These are phyloP conservation scores for Melanotus villosus DNA, from an alignment of 2,888 invertebrate species.

Conservation along the genomic window DNA sequence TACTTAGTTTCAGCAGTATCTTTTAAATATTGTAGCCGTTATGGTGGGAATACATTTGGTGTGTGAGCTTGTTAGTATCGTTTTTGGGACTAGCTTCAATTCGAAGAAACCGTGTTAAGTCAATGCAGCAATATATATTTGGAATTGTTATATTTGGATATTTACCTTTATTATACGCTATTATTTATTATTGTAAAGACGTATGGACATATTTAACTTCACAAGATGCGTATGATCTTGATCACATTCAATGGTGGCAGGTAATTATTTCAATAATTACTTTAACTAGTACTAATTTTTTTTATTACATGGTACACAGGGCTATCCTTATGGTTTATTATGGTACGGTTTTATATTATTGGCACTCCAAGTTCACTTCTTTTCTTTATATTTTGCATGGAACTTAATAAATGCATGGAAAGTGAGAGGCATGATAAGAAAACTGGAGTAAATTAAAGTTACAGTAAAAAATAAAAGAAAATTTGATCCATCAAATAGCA, in stretches of 20 bases:
- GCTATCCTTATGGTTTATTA: constrained; percentile 90
- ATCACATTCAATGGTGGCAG: constrained; percentile 80
- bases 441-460: constrained; percentile 73
- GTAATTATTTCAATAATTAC: constrained; percentile 67
- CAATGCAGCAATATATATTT: constrained; percentile 85
- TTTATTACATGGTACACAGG: constrained; percentile 75
- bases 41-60: constrained; percentile 96
- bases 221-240: constrained; percentile 77
- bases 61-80: constrained; percentile 85
- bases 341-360: constrained; percentile 93
- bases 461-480: neutral
- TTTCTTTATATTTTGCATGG: constrained; percentile 88
- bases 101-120: constrained; percentile 84
- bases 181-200: constrained; percentile 87
- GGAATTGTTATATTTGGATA: constrained; percentile 86
- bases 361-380: constrained; percentile 90
- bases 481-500: neutral
- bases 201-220: constrained; percentile 85
- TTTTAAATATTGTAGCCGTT: constrained; percentile 75
- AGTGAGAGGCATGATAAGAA: constrained; percentile 79
- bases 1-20: neutral
- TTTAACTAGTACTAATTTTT: constrained; percentile 33
- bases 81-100: constrained; percentile 90
- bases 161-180: constrained; percentile 85
- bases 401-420: constrained; percentile 89